A percentile compares a stretch with the other conserved stretches of the same genome.
Conservation (phyloP, 2,888 invertebrate species). For the Pediacus dermestoides region DNA sequence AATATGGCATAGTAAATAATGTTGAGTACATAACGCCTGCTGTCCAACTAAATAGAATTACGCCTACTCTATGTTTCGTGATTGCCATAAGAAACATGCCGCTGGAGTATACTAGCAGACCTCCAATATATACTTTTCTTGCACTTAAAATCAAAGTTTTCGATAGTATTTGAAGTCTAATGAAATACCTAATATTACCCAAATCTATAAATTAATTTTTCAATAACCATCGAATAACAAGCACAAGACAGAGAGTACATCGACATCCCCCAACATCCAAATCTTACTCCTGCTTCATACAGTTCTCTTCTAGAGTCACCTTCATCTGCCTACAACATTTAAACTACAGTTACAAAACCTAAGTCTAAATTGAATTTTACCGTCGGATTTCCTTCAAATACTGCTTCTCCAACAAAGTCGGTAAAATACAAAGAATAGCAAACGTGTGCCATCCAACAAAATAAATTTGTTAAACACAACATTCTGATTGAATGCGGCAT, state of each 20-base stretch:
- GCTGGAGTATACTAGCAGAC: constrained; percentile 79
- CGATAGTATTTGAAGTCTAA: constrained; percentile 1
- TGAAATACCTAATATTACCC: constrained; percentile 55
- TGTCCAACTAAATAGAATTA: constrained; percentile 86
- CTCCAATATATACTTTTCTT: constrained; percentile 81
- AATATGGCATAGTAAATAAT: constrained; percentile 94
- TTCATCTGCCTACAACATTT: constrained; percentile 60
- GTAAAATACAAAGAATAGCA: constrained; percentile 96
- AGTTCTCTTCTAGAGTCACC: constrained; percentile 61
- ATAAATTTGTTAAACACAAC: constrained; percentile 88
- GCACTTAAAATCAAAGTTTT: constrained; percentile 62
- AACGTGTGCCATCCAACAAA: constrained; percentile 98
- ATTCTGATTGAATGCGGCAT: constrained; percentile 86
- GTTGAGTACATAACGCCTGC: constrained; percentile 98
- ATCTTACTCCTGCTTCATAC: constrained; percentile 89
- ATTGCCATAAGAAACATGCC: constrained; percentile 87
- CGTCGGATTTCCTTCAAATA: constrained; percentile 83
- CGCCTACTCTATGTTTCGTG: constrained; percentile 71
- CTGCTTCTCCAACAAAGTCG: constrained; percentile 90
- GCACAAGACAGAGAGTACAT: constrained; percentile 94
- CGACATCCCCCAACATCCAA: constrained; percentile 97
- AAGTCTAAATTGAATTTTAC: no score
- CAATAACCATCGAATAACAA: constrained; percentile 85
- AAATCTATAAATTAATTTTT: constrained; percentile 73
- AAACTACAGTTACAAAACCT: constrained; percentile 6